phyloP scores from a whole-genome alignment of 2,888 invertebrate genomes.

The Machimus atricapillus region DNA sequence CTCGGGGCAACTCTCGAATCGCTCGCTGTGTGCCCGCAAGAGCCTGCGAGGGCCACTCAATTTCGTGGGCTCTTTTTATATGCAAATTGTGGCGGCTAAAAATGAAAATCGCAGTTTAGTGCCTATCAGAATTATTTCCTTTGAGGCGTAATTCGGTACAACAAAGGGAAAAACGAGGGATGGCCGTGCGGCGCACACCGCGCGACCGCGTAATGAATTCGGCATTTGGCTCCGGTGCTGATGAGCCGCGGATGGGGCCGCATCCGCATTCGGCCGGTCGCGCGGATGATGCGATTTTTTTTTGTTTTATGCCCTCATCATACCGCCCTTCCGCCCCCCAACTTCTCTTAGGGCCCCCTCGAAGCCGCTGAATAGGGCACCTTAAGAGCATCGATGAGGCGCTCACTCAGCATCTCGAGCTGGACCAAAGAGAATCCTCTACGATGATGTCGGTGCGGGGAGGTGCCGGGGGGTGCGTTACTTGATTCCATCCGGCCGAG shows the following conservation, averaged over 20 bases:
- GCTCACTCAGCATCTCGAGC: background rate
- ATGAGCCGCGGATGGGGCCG: background rate
- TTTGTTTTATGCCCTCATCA: background rate
- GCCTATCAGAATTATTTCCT: constrained; percentile 14
- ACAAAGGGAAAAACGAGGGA: constrained; percentile 1
- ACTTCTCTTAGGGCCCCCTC: background rate
- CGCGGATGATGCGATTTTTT: background rate
- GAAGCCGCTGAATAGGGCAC: background rate
- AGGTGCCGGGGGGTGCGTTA: background rate
- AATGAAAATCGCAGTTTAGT: constrained; percentile 37
- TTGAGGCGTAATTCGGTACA: constrained; percentile 30
- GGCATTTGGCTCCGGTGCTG: background rate
- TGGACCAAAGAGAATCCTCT: background rate
- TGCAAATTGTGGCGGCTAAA: constrained; percentile 39
- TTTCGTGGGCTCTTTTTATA: constrained; percentile 40
- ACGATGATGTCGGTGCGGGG: background rate
- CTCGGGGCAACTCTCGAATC: background rate
- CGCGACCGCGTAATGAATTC: background rate
- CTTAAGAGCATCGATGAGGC: background rate
- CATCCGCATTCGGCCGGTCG: background rate
- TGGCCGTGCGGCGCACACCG: background rate
- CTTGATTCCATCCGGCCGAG: background rate
- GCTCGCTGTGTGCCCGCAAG: too few relatives aligned
- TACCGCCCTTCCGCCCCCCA: background rate
- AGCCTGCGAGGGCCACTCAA: constrained; percentile 32